phyloP scores from a whole-genome alignment of 2,888 invertebrate species.

The Limnephilus rhombicus region DNA sequence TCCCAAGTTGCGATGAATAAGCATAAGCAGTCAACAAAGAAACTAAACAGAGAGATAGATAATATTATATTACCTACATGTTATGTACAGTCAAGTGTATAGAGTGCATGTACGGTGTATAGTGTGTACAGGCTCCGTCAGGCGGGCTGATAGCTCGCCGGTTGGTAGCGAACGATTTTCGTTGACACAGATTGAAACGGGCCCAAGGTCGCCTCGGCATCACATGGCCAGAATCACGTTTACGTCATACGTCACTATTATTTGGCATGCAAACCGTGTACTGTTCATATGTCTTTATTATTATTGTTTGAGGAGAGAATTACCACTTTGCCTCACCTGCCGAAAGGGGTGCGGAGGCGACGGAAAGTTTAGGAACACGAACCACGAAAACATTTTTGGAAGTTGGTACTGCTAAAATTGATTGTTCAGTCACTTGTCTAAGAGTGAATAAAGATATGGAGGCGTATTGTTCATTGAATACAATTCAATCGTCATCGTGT shows the following conservation, averaged over 20 bases:
- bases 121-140: too few species aligned
- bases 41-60: neutral
- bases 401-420: neutral
- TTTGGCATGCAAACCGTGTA: slow-evolving; percentile 26
- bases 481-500: neutral
- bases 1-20: neutral
- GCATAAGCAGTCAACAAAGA: neutral
- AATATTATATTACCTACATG: neutral
- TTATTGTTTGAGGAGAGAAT: neutral
- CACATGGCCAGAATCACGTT: slow-evolving; percentile 6
- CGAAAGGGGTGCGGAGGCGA: neutral
- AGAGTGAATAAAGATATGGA: neutral
- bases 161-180: slow-evolving; percentile 37
- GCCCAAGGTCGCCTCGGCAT: slow-evolving; percentile 47
- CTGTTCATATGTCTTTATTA: neutral
- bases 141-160: neutral
- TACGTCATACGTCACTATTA: slow-evolving; percentile 31
- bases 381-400: neutral
- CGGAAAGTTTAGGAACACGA: neutral
- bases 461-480: neutral
- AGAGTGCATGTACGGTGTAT: neutral
- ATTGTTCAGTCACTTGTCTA: neutral
- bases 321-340: neutral
- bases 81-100: neutral
- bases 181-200: slow-evolving; percentile 48